Evolutionary conservation across 2,888 invertebrate species (phyloP), one percentile per base, ranked within the genome.

Genomic region (Odontocerum albicorne): DNA sequence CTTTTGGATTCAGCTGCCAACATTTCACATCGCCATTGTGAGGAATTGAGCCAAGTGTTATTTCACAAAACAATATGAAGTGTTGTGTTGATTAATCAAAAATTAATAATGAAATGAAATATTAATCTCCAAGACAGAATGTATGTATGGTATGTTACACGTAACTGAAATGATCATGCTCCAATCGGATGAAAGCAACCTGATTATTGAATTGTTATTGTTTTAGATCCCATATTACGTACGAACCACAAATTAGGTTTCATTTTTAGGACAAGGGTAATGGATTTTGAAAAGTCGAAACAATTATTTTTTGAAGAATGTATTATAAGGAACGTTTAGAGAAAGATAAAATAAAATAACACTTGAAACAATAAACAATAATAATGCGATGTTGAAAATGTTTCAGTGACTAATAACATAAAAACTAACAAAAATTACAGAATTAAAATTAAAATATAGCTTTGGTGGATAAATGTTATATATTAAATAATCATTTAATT

Each of bases 1-100:
- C 57, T 54, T 31, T 52, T 43, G 33, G 45, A 42, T 20, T 42
- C 40, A 31, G 45, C 57, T 44, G 46, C 57, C 35, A 43, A 57
- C 44, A 46, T 43, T 52, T 57, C 36, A 51, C 50, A 55, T 47
- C 51, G 56, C 56, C 52, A 17, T 17, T 43, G 33, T 38, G 33
- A 42, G 51, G 46, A 33, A 52, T 43, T 39, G 51, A 47, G 47
- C 57, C 57, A 44, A 57, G 57, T 49, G 57, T 57, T 52, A 57
- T 57, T 55, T 49, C 44, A 49, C 52, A 46, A 21, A 50, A 43
- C 42, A 42, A 33, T 21, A 46, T 45, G 53, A 16, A 22, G 45
- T 16, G 38, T 20, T 53, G 35, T 21, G 44, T 35, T 38, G 33
- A 45, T 52, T 38, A 44, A 45, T 52, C 19, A 53, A 22, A 31